Conservation (phyloP, 2,797 vertebrate species). For the Tiaroga cobitis region DNA sequence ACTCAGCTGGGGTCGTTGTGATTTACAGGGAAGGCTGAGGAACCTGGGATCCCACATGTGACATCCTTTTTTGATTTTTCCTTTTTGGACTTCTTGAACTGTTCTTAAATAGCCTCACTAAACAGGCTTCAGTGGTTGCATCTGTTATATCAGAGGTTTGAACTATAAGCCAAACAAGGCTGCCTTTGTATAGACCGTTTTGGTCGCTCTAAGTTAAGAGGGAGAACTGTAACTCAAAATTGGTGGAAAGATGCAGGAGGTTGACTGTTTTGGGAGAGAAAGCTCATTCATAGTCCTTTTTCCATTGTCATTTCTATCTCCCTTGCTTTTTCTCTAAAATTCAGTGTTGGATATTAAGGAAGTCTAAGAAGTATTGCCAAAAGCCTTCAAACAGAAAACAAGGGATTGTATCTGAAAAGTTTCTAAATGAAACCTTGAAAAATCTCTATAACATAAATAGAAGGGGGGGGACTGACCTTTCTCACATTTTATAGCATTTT, state of each 20-base stretch:
- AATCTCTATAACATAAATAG: constrained; percentile 52
- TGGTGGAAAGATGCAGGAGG: constrained; percentile 60
- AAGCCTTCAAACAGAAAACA: constrained; percentile 69
- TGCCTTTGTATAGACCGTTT: constrained; percentile 71
- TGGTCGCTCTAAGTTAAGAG: constrained; percentile 67
- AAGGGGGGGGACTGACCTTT: constrained; percentile 56
- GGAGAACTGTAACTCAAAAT: constrained; percentile 56
- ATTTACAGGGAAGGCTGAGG: constrained; percentile 51
- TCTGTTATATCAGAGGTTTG: constrained; percentile 74
- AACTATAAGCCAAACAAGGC: constrained; percentile 75
- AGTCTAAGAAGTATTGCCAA: constrained; percentile 72
- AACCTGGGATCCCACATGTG: constrained; percentile 52
- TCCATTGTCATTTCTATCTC: constrained; percentile 64
- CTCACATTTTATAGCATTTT: constrained; percentile 65
- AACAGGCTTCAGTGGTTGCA: constrained; percentile 65
- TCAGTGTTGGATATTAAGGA: constrained; percentile 67
- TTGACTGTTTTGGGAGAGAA: constrained; percentile 60
- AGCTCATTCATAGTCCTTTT: constrained; percentile 56
- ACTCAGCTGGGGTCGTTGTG: constrained; percentile 55
- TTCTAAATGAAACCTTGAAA: constrained; percentile 58
- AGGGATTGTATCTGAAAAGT: constrained; percentile 67
- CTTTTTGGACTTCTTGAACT: constrained; percentile 49
- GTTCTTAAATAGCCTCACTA: constrained; percentile 56
- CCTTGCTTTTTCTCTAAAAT: constrained; percentile 62
- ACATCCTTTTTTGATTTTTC: constrained; percentile 42